Percentiles rank a stretch among this genome's conserved stretches.
phyloP scores from a whole-genome alignment of 2,797 vertebrate genomes.

The Phrynocephalus guinanensis region DNA sequence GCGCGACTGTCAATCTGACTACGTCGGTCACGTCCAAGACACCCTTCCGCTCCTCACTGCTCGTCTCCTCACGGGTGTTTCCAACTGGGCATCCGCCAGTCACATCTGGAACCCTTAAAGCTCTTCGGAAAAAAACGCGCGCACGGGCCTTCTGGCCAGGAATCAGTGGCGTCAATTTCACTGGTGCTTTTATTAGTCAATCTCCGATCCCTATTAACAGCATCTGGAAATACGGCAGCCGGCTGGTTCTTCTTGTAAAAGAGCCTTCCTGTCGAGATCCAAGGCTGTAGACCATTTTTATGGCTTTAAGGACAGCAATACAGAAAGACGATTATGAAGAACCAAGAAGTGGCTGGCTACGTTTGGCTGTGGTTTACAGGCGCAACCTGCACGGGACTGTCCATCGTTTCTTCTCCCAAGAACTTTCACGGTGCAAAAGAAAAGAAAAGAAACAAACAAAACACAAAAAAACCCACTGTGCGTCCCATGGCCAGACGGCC shows the following conservation, averaged over 20 bases:
- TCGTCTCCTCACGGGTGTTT: neutral
- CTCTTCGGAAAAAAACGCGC: too few species aligned
- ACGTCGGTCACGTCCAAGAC: neutral
- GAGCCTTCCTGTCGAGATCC: neutral
- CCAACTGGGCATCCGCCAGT: neutral
- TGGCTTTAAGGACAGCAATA: too few species aligned
- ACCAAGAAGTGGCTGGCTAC: rapidly evolving
- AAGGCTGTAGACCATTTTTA: neutral
- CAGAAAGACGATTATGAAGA: neutral
- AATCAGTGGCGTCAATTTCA: neutral
- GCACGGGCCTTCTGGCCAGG: neutral
- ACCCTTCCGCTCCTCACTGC: neutral
- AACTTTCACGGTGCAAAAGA: neutral
- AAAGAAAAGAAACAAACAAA: neutral
- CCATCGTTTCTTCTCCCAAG: neutral
- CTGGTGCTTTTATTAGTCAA: neutral
- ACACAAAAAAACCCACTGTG: too few species aligned
- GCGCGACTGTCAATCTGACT: neutral
- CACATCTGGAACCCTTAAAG: neutral
- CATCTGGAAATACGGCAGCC: neutral
- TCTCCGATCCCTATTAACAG: neutral
- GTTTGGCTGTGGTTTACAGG: too few species aligned
- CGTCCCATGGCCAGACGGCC: neutral
- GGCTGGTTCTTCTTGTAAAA: neutral
- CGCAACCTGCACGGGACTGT: too few species aligned